Percentiles rank a stretch among this genome's conserved stretches.
Conservation (phyloP, 2,113 vertebrate genomes). For the Lagopus leucura region DNA sequence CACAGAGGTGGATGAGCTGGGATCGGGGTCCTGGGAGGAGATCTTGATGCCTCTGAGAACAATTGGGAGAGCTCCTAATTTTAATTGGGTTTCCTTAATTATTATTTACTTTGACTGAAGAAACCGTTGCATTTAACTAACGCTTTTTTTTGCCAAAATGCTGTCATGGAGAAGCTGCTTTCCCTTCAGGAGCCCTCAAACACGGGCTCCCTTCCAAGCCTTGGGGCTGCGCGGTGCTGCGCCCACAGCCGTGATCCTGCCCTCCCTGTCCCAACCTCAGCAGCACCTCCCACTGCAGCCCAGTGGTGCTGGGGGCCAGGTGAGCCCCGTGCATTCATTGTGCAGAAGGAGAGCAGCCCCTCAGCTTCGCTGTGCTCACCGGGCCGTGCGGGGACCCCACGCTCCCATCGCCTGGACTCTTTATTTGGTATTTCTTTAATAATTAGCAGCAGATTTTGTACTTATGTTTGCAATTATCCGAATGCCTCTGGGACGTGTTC, state of each 20-base stretch:
- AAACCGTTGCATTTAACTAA: conserved; percentile 35
- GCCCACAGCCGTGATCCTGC: background rate
- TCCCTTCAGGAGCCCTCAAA: conserved; percentile 26
- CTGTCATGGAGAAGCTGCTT: conserved; percentile 48
- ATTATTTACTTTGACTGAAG: conserved; percentile 41
- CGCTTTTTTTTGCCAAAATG: background rate
- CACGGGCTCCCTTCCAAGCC: conserved; percentile 32
- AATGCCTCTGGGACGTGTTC: conserved; percentile 44
- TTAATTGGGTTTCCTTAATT: conserved; percentile 43
- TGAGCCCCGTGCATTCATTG: no score
- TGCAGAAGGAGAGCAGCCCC: no score
- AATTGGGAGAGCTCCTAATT: background rate
- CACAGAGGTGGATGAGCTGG: accelerated
- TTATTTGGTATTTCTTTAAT: conserved; percentile 51
- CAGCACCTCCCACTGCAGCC: background rate
- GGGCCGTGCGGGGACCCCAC: no score
- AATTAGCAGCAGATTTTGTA: conserved; percentile 51
- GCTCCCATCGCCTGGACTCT: background rate
- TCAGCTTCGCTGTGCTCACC: no score
- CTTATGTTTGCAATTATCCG: conserved; percentile 56
- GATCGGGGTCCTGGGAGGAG: background rate
- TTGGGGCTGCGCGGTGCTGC: background rate
- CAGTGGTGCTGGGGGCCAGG: no score
- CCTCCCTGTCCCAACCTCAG: background rate
- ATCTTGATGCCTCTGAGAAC: background rate